Base-by-base conservation (phyloP, 2,888 invertebrate genomes). In the Holacanthella duospinosa region DNA sequence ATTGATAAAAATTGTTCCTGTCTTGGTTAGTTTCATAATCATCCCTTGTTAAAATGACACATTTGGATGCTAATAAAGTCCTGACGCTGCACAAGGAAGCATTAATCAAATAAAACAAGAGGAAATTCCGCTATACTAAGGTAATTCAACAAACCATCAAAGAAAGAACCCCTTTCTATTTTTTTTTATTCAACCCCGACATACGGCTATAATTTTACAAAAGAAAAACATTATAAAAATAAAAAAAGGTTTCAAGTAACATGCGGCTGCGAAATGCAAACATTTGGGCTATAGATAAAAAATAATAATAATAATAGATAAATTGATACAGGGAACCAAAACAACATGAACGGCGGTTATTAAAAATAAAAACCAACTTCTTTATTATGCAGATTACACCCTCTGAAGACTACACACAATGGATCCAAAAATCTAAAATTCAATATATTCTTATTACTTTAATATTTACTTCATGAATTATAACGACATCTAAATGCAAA, bases 231-330 rank as follows among this genome's bases (percentile, higher is more conserved):
- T 21, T 21, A 48, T 48, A 4, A 36, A 12, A 12, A 36, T 21
- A 48, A n/a, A 21, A 36, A 48, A 48, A n/a, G 48, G 48, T 48
- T 48, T 48, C 21, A 48, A 48, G 48, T 48, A 48, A 48, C 48
- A 48, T 48, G 48, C 48, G 48, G 48, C 48, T 48, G 48, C 16
- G n/a, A 48, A 48, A 48, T 48, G 48, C 48, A 48, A 48, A 48
- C 48, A 48, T 48, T 48, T 21, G 48, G 48, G 48, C n/a, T 9
- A 21, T 21, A 48, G 21, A 48, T 48, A 48, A 48, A 48, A 36
- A 48, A 48, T 48, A n/a, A 48, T 48, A 48, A 4, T 16, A 36
- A n/a, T 36, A 9, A 36, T 16, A 36, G 36, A 36, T 36, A 16
- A 36, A 36, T 36, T 36, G 36, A 36, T 36, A 36, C 16, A 16